Conservation (phyloP, 2,113 vertebrate genomes). For the Eubucco bourcierii region DNA sequence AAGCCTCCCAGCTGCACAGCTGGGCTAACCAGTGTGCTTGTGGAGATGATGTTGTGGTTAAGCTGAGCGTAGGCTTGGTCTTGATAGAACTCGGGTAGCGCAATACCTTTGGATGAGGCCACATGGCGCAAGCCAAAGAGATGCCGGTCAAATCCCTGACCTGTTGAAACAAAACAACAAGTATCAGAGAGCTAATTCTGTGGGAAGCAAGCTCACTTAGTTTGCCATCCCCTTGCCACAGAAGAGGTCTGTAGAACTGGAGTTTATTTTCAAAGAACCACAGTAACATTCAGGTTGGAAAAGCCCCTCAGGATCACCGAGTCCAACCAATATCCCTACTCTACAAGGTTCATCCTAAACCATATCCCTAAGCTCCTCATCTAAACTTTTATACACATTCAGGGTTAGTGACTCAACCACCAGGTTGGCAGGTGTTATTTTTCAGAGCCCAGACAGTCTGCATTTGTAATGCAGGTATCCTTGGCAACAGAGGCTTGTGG, state of each 20-base stretch:
- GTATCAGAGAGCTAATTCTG: neutral
- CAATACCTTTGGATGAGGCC: conserved; percentile 74
- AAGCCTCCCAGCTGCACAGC: conserved; percentile 89
- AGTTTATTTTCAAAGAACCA: neutral
- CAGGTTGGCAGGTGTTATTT: neutral
- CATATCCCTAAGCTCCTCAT: too few relatives aligned
- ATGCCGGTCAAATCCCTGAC: conserved; percentile 96
- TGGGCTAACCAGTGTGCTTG: conserved; percentile 89
- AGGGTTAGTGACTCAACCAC: too few relatives aligned
- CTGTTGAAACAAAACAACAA: conserved; percentile 70
- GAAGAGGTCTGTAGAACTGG: neutral
- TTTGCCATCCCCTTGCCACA: neutral
- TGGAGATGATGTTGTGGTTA: conserved; percentile 95
- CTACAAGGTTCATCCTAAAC: too few relatives aligned
- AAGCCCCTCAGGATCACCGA: too few relatives aligned
- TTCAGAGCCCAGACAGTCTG: neutral
- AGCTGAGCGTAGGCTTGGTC: conserved; percentile 87
- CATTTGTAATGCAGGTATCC: neutral
- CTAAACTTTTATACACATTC: too few relatives aligned
- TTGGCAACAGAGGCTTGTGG: neutral
- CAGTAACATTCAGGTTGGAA: too few relatives aligned
- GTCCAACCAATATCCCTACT: too few relatives aligned
- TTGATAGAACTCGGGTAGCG: conserved; percentile 81
- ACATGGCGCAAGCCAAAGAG: conserved; percentile 87
- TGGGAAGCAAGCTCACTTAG: neutral